Evolutionary conservation across 1,140 invertebrate species (phyloP).

Genomic region (Zeugodacus cucurbitae): DNA sequence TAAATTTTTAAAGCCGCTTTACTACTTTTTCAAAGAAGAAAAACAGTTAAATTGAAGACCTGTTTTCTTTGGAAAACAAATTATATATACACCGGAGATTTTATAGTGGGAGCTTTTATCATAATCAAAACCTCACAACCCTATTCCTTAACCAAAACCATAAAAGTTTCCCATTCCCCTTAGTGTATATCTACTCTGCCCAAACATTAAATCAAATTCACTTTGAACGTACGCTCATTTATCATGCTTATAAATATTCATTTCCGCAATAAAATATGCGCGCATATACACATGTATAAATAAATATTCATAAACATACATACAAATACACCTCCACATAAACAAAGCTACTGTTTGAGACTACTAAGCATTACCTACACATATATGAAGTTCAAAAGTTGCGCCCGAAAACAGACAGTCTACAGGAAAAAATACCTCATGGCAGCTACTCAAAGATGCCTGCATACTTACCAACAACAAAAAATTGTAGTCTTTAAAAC

Average conservation of each 20-base stretch:
- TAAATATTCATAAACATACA: not conserved
- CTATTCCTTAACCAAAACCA: too few species aligned
- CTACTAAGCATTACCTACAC: not conserved
- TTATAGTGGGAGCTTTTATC: too few species aligned
- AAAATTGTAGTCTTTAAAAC: constrained; percentile 12
- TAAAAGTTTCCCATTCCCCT: too few species aligned
- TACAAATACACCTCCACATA: not conserved
- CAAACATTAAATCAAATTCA: constrained; percentile 47
- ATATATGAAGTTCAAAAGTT: not conserved
- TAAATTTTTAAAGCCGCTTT: too few species aligned
- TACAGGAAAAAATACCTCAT: not conserved
- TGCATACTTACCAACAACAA: not conserved
- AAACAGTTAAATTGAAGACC: too few species aligned
- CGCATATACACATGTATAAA: not conserved
- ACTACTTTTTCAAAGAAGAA: too few species aligned
- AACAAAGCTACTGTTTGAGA: not conserved
- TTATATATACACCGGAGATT: too few species aligned
- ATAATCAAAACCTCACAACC: too few species aligned
- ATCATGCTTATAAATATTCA: constrained; percentile 66
- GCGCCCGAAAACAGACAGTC: not conserved
- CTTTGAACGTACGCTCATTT: constrained; percentile 50
- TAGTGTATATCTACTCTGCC: not conserved
- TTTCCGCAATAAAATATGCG: constrained; percentile 50
- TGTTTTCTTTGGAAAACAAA: too few species aligned
- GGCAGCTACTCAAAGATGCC: not conserved